Evolutionary conservation across 2,113 vertebrate species (phyloP), one percentile per base, ranked within the genome.

Genomic region (Cettia cetti): DNA sequence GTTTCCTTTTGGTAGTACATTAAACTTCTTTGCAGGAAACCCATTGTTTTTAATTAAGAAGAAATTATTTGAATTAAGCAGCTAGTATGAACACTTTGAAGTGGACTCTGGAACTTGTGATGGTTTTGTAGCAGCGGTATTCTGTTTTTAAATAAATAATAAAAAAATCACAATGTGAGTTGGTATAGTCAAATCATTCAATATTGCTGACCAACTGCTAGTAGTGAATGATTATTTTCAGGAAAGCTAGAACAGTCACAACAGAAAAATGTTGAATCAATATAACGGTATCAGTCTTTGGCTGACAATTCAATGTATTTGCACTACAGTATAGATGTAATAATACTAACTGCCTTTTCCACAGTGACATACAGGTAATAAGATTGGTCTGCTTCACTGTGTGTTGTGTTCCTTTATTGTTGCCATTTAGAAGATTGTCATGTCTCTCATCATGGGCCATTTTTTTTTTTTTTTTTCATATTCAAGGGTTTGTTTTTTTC

Each of bases 41-140:
- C 7, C 77, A 27, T 53, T 92, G 28, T 27, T 95, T 81, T 71
- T 81, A 81, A 78, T 91, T 78, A 78, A 45, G 53, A 30, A 83
- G 8, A 74, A 70, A 70, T 78, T 94, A 37, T n/a, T 86, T 90
- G 4, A 93, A 80, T 74, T 75, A 82, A 76, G 37, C 45, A 76
- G 13, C 18, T 47, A 59, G 22, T 65, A 28, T 3, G 13, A 93
- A 80, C 22, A 66, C 90, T 82, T 93, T 79, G 54, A 44, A 80
- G 5, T 68, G 19, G 19, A 56, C 13, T 78, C 21, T 68, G 61
- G 60, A 91, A 79, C 24, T n/a, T 90, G 26, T 37, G 57, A 10
- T 85, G 31, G 6, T 88, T 92, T 90, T 93, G 11, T 65, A 49
- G 4, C 57, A 30, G 5, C 39, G 35, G 50, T 26, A 59, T 52